These are phyloP conservation scores for Melanostigma gelatinosum DNA, from an alignment of 2,113 vertebrate genomes.

Conservation along the genomic window DNA sequence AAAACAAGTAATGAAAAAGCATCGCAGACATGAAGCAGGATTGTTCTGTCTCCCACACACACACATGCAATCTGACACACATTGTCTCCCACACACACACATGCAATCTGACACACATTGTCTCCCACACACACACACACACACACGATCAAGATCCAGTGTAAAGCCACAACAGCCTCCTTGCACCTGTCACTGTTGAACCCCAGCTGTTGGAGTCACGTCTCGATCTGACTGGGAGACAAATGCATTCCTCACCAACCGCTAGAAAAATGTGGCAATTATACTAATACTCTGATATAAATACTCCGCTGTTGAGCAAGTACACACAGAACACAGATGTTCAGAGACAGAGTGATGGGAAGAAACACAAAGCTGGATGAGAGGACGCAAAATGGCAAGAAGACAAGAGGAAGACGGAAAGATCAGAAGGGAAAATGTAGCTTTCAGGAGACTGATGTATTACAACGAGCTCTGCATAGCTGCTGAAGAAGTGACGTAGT, in stretches of 20 bases:
- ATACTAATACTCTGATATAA: conserved; percentile 48
- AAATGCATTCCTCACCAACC: conserved; percentile 21
- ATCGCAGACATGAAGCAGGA: background rate
- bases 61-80: background rate
- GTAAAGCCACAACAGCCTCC: conserved; percentile 13
- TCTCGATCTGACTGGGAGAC: background rate
- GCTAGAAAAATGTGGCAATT: conserved; percentile 47
- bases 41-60: background rate
- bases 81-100: background rate
- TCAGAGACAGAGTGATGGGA: conserved; percentile 4
- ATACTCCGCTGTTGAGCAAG: conserved; percentile 18
- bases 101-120: background rate
- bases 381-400: background rate
- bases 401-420: background rate
- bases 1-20: background rate
- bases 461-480: too few species aligned
- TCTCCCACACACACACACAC: background rate
- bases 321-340: conserved; percentile 54
- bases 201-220: conserved; percentile 33
- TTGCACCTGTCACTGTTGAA: conserved; percentile 55
- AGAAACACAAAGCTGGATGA: background rate
- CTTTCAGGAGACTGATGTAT: background rate
- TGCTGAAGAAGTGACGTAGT: too few species aligned
- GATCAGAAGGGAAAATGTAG: background rate
- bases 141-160: conserved; percentile 15